phyloP scores from a whole-genome alignment of 2,797 vertebrate species.

The Silurus lanzhouensis region DNA sequence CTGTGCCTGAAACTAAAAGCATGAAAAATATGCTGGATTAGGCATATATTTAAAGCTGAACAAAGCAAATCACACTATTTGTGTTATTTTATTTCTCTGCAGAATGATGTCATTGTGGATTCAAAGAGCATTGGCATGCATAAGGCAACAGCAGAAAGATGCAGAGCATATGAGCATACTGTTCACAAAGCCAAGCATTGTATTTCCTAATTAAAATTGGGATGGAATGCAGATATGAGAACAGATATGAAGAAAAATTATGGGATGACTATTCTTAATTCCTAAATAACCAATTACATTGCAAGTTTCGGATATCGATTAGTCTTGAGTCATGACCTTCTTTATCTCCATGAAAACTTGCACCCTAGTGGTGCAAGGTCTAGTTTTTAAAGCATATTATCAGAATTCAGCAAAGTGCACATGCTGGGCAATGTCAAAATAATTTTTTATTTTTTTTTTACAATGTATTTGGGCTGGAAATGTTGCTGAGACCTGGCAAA shows the following conservation, averaged over 20 bases:
- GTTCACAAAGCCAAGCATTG: slow-evolving; percentile 19
- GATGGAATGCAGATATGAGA: neutral
- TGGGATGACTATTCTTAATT: neutral
- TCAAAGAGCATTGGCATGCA: neutral
- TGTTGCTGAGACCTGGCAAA: neutral
- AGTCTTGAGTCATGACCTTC: neutral
- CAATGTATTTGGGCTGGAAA: neutral
- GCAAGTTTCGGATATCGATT: neutral
- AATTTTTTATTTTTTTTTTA: neutral
- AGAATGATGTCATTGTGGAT: slow-evolving; percentile 9
- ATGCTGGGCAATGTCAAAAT: too few species aligned
- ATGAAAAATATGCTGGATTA: slow-evolving; percentile 39
- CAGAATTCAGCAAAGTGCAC: neutral
- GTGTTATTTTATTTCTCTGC: neutral
- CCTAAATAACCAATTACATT: slow-evolving; percentile 6
- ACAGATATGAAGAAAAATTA: neutral
- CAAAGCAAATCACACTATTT: slow-evolving; percentile 20
- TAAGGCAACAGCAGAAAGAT: slow-evolving; percentile 22
- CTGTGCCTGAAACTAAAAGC: slow-evolving; percentile 64
- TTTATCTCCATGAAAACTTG: neutral
- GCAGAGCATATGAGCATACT: slow-evolving; percentile 17
- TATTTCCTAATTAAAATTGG: slow-evolving; percentile 29
- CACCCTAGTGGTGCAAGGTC: neutral
- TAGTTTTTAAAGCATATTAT: neutral
- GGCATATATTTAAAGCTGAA: slow-evolving; percentile 40